A percentile compares a stretch with the other conserved stretches of the same genome.
phyloP scores from a whole-genome alignment of 2,113 vertebrate genomes.

The Xiphophorus hellerii region DNA sequence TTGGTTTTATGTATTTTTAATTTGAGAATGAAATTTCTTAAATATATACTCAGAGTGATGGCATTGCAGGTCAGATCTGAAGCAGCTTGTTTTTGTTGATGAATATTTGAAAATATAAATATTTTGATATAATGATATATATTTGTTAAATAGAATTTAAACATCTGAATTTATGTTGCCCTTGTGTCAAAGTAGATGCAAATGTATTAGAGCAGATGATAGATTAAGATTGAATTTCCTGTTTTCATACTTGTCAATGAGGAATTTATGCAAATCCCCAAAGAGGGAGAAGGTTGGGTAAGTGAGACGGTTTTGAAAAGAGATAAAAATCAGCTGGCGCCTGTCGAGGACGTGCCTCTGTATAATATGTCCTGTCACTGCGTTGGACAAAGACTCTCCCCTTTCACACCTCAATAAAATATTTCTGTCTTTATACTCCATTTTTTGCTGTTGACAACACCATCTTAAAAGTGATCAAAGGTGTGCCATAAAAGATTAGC shows the following conservation, averaged over 20 bases:
- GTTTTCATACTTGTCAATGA: constrained; percentile 78
- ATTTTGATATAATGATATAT: not conserved
- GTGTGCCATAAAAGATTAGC: not conserved
- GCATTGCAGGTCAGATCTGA: not conserved
- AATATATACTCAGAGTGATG: not conserved
- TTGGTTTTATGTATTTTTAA: too few relatives aligned
- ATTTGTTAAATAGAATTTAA: not conserved
- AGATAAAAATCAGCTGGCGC: constrained; percentile 88
- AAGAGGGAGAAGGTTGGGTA: constrained; percentile 78
- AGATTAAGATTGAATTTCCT: constrained; percentile 79
- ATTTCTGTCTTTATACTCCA: constrained; percentile 32
- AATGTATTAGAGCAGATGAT: constrained; percentile 11
- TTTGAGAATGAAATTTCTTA: too few relatives aligned
- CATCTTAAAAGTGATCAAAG: not conserved
- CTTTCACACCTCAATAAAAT: constrained; percentile 28
- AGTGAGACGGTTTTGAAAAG: constrained; percentile 85
- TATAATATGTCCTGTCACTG: constrained; percentile 72
- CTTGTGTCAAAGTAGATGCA: constrained; percentile 4
- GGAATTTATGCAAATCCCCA: constrained; percentile 66
- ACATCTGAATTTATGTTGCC: not conserved
- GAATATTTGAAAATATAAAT: not conserved
- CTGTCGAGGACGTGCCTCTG: constrained; percentile 79
- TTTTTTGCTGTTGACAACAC: not conserved
- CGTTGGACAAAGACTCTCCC: constrained; percentile 68
- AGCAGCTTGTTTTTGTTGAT: not conserved